phyloP scores from a whole-genome alignment of 2,888 invertebrate genomes.

The Mycalesis mineus region DNA sequence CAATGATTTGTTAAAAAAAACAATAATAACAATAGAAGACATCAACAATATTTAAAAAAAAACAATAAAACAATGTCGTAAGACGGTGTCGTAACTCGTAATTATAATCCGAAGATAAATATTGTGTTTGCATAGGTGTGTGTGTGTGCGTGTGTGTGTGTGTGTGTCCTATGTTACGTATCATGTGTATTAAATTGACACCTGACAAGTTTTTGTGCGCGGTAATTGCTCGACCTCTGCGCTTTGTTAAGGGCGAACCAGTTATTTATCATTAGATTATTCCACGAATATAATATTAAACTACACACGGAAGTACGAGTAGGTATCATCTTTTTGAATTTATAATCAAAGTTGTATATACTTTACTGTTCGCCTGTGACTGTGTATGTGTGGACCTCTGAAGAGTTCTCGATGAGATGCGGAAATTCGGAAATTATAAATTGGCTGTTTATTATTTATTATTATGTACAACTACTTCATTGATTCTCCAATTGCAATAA shows the following conservation, averaged over 20 bases:
- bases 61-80: too few relatives aligned
- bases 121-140: background rate
- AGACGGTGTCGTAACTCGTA: background rate
- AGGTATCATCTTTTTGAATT: background rate
- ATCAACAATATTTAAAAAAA: too few relatives aligned
- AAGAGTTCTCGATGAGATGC: too few relatives aligned
- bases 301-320: background rate
- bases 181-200: slow-evolving; percentile 1
- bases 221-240: slow-evolving; percentile 3
- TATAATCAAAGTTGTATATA: too few relatives aligned
- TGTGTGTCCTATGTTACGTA: slow-evolving; percentile 18
- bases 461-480: too few relatives aligned
- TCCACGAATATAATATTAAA: background rate
- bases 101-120: background rate
- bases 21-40: too few relatives aligned
- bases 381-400: too few relatives aligned
- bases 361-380: too few relatives aligned
- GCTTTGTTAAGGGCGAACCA: slow-evolving; percentile 2
- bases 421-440: too few relatives aligned
- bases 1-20: too few relatives aligned
- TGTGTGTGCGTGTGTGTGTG: slow-evolving; percentile 23
- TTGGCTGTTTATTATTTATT: too few relatives aligned
- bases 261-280: slow-evolving; percentile 4
- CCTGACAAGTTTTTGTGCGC: slow-evolving; percentile 4
- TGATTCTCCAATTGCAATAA: too few relatives aligned